These are phyloP conservation scores for Heliconius charithonia DNA, from an alignment of 2,888 invertebrate species.

Conservation along the genomic window DNA sequence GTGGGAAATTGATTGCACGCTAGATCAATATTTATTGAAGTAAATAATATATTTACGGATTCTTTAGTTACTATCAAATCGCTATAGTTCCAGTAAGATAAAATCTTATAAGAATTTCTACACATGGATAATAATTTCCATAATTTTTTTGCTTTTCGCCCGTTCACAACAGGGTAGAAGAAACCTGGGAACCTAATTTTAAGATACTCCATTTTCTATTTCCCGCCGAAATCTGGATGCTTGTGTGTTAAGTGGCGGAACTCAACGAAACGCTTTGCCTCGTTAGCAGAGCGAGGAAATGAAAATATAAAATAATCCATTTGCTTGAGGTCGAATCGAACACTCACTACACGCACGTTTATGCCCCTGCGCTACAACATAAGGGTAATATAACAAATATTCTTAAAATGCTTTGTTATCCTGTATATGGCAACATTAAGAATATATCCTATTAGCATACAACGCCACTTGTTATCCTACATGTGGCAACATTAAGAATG, in stretches of 20 bases:
- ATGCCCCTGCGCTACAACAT: neutral
- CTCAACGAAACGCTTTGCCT: neutral
- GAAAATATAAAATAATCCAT: neutral
- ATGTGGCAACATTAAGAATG: constrained; percentile 46
- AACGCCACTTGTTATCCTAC: constrained; percentile 41
- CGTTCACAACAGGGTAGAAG: neutral
- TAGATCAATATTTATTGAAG: too few species aligned
- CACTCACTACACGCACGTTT: too few species aligned
- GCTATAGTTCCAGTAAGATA: too few species aligned
- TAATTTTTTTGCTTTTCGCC: neutral
- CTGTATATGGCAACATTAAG: constrained; percentile 43
- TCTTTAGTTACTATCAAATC: too few species aligned
- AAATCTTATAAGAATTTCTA: too few species aligned
- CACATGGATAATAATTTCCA: neutral
- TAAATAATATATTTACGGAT: too few species aligned
- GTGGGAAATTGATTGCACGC: too few species aligned
- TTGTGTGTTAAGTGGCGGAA: neutral
- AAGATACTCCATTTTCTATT: neutral
- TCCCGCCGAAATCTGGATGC: neutral
- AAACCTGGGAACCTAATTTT: neutral
- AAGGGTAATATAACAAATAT: neutral
- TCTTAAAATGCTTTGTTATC: constrained; percentile 38
- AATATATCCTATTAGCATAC: constrained; percentile 43
- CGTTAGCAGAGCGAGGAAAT: too few species aligned
- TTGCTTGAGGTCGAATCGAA: neutral